Percentiles rank a stretch among this genome's conserved stretches.
Evolutionary conservation across 2,888 invertebrate species (phyloP).

Genomic region (Oegoconia quadripuncta): DNA sequence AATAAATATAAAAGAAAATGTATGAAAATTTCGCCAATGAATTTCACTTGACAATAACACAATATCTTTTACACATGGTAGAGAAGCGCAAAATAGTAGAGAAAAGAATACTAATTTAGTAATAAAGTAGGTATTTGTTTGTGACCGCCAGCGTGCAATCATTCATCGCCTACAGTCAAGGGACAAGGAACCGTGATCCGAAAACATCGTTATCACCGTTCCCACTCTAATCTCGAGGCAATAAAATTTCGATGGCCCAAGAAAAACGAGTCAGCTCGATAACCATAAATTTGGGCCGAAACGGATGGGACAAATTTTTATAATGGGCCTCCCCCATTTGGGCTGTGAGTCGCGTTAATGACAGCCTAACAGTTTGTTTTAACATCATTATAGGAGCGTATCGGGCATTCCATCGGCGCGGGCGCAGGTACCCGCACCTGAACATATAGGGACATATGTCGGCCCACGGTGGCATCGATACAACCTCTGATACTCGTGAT

Average conservation of each 20-base stretch:
- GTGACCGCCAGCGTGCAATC: slow-evolving; percentile 14
- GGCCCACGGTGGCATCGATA: slow-evolving; percentile 44
- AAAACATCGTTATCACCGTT: slow-evolving; percentile 75
- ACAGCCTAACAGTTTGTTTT: slow-evolving; percentile 78
- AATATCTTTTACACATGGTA: no score
- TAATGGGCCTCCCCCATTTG: slow-evolving; percentile 76
- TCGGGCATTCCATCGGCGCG: slow-evolving; percentile 69
- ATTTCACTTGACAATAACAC: no score
- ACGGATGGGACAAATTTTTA: slow-evolving; percentile 79
- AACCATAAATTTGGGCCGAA: slow-evolving; percentile 75
- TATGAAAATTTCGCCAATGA: no score
- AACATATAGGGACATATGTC: slow-evolving; percentile 33
- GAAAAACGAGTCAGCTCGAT: slow-evolving; percentile 71
- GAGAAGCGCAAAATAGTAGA: no score
- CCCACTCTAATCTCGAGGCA: slow-evolving; percentile 72
- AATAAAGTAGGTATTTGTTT: background rate
- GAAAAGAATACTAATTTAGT: background rate
- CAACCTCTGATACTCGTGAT: slow-evolving; percentile 33
- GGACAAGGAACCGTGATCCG: slow-evolving; percentile 54
- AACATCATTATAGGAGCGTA: slow-evolving; percentile 78
- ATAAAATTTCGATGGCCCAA: slow-evolving; percentile 71
- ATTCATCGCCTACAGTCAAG: slow-evolving; percentile 32
- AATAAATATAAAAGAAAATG: no score
- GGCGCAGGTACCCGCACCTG: slow-evolving; percentile 56
- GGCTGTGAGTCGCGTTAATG: slow-evolving; percentile 71